phyloP scores from a whole-genome alignment of 2,113 vertebrate species.

The Dasyprocta punctata region DNA sequence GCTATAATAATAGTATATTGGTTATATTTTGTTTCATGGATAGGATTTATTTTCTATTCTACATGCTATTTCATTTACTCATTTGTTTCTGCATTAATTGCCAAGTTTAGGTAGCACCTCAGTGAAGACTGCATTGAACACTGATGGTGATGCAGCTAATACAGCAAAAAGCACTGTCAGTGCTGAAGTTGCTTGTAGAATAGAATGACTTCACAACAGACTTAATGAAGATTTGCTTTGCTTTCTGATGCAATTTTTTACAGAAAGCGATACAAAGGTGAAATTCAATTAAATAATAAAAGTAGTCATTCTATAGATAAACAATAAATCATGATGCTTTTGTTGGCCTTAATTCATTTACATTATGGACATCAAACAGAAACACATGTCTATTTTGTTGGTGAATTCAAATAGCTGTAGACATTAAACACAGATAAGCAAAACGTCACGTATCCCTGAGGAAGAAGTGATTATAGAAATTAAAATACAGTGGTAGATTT shows the following conservation, averaged over 20 bases:
- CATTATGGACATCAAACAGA: slow-evolving; percentile 5
- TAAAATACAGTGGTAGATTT: not conserved
- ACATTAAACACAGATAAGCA: not conserved
- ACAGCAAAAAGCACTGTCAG: slow-evolving; percentile 59
- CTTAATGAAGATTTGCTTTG: slow-evolving; percentile 82
- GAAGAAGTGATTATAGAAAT: slow-evolving; percentile 20
- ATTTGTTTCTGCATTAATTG: slow-evolving; percentile 72
- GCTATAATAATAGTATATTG: not conserved
- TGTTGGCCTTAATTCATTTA: not conserved
- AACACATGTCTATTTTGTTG: not conserved
- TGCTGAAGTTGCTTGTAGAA: slow-evolving; percentile 65
- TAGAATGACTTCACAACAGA: slow-evolving; percentile 75
- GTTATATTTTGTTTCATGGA: slow-evolving; percentile 13
- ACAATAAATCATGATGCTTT: not conserved
- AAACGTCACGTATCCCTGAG: not conserved
- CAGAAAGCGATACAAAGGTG: slow-evolving; percentile 75
- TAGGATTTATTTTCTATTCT: slow-evolving; percentile 51
- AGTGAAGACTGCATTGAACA: slow-evolving; percentile 67
- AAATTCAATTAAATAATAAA: slow-evolving; percentile 61
- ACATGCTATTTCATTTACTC: slow-evolving; percentile 61
- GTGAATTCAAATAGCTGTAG: slow-evolving; percentile 1
- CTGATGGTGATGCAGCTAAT: slow-evolving; percentile 63
- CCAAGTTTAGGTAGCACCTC: slow-evolving; percentile 68
- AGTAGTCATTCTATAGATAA: not conserved
- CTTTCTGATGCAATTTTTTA: slow-evolving; percentile 74